A percentile compares a stretch with the other conserved stretches of the same genome.
phyloP scores from a whole-genome alignment of 2,113 vertebrate genomes.

The Gymnorhina tibicen region DNA sequence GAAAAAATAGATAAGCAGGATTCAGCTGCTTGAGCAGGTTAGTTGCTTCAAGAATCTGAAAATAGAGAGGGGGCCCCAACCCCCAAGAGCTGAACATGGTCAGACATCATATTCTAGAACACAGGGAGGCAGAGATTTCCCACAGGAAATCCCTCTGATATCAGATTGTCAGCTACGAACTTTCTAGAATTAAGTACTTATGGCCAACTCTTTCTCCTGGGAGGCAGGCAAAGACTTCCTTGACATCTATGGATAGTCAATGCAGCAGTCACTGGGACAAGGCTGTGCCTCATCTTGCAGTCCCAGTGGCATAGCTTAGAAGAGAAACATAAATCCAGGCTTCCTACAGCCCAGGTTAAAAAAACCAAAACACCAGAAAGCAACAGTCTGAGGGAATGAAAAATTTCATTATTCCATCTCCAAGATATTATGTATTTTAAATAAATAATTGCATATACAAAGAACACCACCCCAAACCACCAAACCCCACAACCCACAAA shows the following conservation, averaged over 20 bases:
- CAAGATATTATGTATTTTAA: neutral
- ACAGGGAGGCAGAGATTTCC: conserved; percentile 12
- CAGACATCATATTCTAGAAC: conserved; percentile 4
- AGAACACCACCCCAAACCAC: neutral
- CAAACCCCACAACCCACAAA: neutral
- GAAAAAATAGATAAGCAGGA: neutral
- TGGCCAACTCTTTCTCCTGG: neutral
- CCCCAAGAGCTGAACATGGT: neutral
- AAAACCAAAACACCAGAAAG: neutral
- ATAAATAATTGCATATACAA: neutral
- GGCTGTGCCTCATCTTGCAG: neutral
- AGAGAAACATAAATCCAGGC: neutral
- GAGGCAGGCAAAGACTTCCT: neutral
- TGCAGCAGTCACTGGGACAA: neutral
- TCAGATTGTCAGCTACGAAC: neutral
- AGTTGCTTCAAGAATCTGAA: neutral
- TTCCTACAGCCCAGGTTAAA: neutral
- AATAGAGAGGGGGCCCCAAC: neutral
- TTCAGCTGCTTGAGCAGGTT: neutral
- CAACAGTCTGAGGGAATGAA: neutral
- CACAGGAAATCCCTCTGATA: neutral
- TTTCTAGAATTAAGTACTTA: conserved; percentile 32
- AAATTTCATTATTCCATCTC: neutral
- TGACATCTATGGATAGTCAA: neutral
- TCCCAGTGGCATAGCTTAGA: neutral